Evolutionary conservation across 2,888 invertebrate genomes (phyloP).

Genomic region (Spodoptera picta): DNA sequence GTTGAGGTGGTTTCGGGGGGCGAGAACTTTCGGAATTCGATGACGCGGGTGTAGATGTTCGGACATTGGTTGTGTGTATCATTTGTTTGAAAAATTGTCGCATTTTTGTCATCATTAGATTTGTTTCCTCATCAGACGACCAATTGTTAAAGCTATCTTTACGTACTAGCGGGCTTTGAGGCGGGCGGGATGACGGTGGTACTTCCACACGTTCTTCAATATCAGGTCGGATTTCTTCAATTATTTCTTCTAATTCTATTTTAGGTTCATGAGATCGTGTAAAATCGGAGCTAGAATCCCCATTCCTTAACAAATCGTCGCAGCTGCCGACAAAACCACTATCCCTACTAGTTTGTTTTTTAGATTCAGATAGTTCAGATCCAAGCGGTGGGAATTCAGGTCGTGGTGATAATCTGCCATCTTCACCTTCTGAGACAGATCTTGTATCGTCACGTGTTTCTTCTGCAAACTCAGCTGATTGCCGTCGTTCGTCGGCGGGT

Average conservation of each 20-base stretch:
- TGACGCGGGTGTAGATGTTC: conserved; percentile 87
- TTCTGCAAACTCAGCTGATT: conserved; percentile 90
- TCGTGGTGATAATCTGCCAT: conserved; percentile 91
- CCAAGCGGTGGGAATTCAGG: conserved; percentile 90
- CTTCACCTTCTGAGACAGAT: conserved; percentile 90
- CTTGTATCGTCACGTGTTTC: conserved; percentile 89
- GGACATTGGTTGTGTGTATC: conserved; percentile 91
- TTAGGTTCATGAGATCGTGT: conserved; percentile 86
- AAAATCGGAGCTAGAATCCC: conserved; percentile 87
- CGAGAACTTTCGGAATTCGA: conserved; percentile 89
- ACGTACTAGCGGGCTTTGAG: conserved; percentile 90
- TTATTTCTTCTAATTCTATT: conserved; percentile 88
- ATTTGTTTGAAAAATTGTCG: conserved; percentile 97
- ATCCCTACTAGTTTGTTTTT: conserved; percentile 95
- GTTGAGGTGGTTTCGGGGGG: conserved; percentile 94
- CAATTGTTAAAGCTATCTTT: conserved; percentile 98
- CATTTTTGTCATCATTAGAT: conserved; percentile 98
- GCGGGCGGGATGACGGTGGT: conserved; percentile 86
- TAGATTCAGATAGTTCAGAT: conserved; percentile 89
- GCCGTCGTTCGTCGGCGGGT: conserved; percentile 90
- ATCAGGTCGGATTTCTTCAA: conserved; percentile 89
- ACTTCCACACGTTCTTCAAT: conserved; percentile 83
- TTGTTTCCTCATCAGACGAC: conserved; percentile 98
- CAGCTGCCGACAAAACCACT: conserved; percentile 97
- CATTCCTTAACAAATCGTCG: conserved; percentile 93